Evolutionary conservation across 1,140 invertebrate species (phyloP).

Genomic region (Philopotamus ludificatus): DNA sequence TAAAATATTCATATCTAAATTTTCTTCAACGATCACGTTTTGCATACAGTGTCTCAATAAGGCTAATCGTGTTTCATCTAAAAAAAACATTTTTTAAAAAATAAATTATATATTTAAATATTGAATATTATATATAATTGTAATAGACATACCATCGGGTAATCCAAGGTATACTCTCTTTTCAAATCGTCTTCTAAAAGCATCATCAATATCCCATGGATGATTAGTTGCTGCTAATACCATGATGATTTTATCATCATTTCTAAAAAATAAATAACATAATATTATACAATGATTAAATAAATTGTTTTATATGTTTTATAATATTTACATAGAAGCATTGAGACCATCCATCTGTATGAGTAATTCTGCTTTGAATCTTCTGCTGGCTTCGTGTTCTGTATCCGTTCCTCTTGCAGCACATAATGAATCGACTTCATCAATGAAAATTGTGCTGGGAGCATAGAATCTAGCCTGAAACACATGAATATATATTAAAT

Average conservation of each 20-base stretch:
- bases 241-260: constrained; percentile 83
- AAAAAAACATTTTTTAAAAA: constrained; percentile 24
- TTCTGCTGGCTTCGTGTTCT: constrained; percentile 96
- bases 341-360: constrained; percentile 97
- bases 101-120: not conserved
- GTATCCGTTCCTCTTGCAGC: constrained; percentile 92
- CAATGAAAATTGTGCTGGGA: constrained; percentile 99
- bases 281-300: constrained; percentile 1
- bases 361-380: constrained; percentile 97
- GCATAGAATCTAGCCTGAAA: constrained; percentile 94
- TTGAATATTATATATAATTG: no score
- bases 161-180: constrained; percentile 99
- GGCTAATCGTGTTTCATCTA: constrained; percentile 78
- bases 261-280: constrained; percentile 42
- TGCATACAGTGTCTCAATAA: constrained; percentile 89
- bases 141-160: constrained; percentile 69
- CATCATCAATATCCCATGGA: constrained; percentile 99
- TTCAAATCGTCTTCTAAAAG: constrained; percentile 90
- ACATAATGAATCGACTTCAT: constrained; percentile 98
- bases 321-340: constrained; percentile 50
- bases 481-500: constrained; percentile 52
- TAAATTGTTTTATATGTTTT: not conserved
- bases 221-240: constrained; percentile 99
- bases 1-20: constrained; percentile 77
- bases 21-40: constrained; percentile 78